Evolutionary conservation across 2,888 invertebrate genomes (phyloP).

Genomic region (Drepanosiphum platanoidis): DNA sequence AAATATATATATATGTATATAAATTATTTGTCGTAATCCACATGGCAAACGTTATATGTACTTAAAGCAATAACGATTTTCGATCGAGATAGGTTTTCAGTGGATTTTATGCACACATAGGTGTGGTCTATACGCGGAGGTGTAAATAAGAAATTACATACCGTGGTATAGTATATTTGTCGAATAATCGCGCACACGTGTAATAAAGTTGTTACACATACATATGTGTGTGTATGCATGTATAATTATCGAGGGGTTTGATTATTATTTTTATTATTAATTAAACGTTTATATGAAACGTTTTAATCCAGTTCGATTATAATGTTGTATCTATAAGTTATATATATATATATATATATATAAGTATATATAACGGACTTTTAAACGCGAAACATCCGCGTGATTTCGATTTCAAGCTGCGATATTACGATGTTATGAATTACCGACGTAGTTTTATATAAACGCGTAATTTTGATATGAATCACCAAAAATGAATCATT

Average conservation of each 20-base stretch:
- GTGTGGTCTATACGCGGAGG: not conserved
- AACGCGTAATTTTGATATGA: not conserved
- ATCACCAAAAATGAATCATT: too few species aligned
- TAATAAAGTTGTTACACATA: conserved; percentile 11
- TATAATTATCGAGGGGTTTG: not conserved
- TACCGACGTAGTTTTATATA: not conserved
- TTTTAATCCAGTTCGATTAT: not conserved
- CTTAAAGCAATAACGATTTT: not conserved
- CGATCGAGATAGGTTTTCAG: not conserved
- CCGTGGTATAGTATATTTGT: conserved; percentile 3
- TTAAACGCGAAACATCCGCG: not conserved
- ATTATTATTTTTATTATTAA: not conserved
- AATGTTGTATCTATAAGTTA: too few species aligned
- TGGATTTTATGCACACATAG: not conserved
- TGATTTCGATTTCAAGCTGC: not conserved
- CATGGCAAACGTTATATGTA: too few species aligned
- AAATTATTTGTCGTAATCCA: not conserved
- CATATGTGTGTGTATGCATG: not conserved
- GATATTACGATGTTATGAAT: not conserved
- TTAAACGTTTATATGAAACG: not conserved
- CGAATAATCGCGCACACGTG: too few species aligned
- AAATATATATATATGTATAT: not conserved
- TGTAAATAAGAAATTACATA: conserved; percentile 10
- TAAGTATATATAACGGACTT: not conserved
- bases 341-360: not conserved